Percentiles rank a stretch among this genome's conserved stretches.
Evolutionary conservation across 1,140 invertebrate species (phyloP).

Genomic region (Physella acuta): DNA sequence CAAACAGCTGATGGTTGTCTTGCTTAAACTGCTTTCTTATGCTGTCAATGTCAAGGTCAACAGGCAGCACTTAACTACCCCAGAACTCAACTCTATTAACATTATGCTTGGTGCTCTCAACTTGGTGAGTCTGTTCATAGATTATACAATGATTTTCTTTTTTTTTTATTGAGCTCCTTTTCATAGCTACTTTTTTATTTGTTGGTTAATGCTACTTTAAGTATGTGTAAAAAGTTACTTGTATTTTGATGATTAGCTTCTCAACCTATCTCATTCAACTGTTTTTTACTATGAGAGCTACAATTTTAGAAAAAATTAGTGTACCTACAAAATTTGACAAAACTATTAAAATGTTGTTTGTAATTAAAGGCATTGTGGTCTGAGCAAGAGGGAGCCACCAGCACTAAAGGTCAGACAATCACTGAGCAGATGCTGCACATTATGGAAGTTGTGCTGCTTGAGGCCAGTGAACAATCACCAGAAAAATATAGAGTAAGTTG

Average conservation of each 20-base stretch:
- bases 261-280: no score
- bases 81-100: slow-evolving; percentile 59
- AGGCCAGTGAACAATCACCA: slow-evolving; percentile 74
- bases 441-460: slow-evolving; percentile 88
- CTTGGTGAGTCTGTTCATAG: slow-evolving; percentile 29
- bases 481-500: slow-evolving; percentile 54
- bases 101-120: slow-evolving; percentile 56
- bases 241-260: no score
- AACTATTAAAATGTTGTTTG: no score
- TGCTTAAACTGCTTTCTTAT: slow-evolving; percentile 81
- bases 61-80: slow-evolving; percentile 60
- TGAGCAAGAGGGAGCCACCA: slow-evolving; percentile 59
- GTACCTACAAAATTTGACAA: no score
- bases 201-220: no score
- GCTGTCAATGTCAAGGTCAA: slow-evolving; percentile 73
- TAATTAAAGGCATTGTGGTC: slow-evolving; percentile 57
- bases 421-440: slow-evolving; percentile 77
- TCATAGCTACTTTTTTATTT: no score
- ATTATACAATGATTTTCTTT: no score
- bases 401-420: slow-evolving; percentile 64
- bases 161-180: no score
- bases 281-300: no score
- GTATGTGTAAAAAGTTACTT: no score
- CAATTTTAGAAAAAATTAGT: no score
- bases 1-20: slow-evolving; percentile 77